phyloP scores from a whole-genome alignment of 2,888 invertebrate species.

The Cryptocephalus primarius region DNA sequence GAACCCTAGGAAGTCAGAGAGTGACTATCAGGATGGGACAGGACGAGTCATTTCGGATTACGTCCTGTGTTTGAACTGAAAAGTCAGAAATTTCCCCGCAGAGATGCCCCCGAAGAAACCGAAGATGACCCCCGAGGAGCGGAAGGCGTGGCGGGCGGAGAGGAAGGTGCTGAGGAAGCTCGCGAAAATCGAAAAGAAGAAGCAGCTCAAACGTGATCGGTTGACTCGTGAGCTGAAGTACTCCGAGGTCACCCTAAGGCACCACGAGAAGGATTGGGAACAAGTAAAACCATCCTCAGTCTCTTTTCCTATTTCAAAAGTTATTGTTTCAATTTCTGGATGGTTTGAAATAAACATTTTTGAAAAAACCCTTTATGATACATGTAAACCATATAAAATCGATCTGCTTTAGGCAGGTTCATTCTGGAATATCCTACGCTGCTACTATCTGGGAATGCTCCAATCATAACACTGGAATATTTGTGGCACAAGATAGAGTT shows the following conservation, averaged over 20 bases:
- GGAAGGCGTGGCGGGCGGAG: slow-evolving; percentile 12
- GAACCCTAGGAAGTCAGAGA: too few relatives aligned
- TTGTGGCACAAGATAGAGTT: too few relatives aligned
- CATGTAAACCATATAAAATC: too few relatives aligned
- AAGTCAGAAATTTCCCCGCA: too few relatives aligned
- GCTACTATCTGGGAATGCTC: too few relatives aligned
- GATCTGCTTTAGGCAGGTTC: too few relatives aligned
- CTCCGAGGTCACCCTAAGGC: slow-evolving; percentile 27
- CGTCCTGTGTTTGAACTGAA: neutral
- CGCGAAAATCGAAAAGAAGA: slow-evolving; percentile 20
- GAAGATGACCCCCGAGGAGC: slow-evolving; percentile 19
- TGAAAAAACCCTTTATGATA: too few relatives aligned
- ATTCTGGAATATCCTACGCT: too few relatives aligned
- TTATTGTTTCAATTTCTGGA: too few relatives aligned
- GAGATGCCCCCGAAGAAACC: slow-evolving; percentile 2
- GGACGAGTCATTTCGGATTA: neutral
- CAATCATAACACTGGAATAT: too few relatives aligned
- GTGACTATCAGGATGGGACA: neutral
- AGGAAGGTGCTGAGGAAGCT: slow-evolving; percentile 23
- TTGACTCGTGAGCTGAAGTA: slow-evolving; percentile 33
- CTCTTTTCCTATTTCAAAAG: too few relatives aligned
- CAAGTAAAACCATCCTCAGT: slow-evolving; percentile 18
- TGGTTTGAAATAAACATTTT: too few relatives aligned
- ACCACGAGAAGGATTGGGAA: slow-evolving; percentile 32
- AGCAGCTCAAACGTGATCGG: slow-evolving; percentile 26